phyloP scores from a whole-genome alignment of 2,797 vertebrate genomes.

The Sternotherus odoratus region DNA sequence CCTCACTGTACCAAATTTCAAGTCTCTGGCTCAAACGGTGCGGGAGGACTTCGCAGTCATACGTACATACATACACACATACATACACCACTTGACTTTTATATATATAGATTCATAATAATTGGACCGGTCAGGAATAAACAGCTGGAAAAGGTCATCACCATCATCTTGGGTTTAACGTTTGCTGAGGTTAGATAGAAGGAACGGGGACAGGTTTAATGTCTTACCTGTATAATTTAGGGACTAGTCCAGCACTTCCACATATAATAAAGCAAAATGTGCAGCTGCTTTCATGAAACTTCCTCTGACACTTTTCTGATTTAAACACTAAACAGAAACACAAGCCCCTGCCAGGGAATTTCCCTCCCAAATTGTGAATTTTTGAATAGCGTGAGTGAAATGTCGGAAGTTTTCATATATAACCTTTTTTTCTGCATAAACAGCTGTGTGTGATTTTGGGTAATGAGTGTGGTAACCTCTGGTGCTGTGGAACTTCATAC shows the following conservation, averaged over 20 bases:
- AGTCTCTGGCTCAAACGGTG: too few species aligned
- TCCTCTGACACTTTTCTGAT: neutral
- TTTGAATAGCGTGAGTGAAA: neutral
- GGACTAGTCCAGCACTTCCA: neutral
- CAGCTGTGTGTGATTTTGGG: conserved; percentile 20
- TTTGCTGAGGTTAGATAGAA: fast-evolving
- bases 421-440: neutral
- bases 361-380: neutral
- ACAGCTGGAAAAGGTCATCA: fast-evolving
- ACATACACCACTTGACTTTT: too few species aligned
- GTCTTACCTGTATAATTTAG: neutral
- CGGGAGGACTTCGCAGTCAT: too few species aligned
- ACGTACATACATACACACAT: too few species aligned
- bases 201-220: neutral
- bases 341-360: conserved; percentile 55
- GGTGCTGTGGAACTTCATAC: neutral
- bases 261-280: neutral
- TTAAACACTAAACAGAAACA: neutral
- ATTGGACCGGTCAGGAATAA: neutral
- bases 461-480: conserved; percentile 58
- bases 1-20: too few species aligned
- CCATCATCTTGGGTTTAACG: fast-evolving
- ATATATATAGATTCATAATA: too few species aligned
- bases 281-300: neutral
- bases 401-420: neutral